Evolutionary conservation across 2,888 invertebrate species (phyloP).

Genomic region (Nephrotoma appendiculata): DNA sequence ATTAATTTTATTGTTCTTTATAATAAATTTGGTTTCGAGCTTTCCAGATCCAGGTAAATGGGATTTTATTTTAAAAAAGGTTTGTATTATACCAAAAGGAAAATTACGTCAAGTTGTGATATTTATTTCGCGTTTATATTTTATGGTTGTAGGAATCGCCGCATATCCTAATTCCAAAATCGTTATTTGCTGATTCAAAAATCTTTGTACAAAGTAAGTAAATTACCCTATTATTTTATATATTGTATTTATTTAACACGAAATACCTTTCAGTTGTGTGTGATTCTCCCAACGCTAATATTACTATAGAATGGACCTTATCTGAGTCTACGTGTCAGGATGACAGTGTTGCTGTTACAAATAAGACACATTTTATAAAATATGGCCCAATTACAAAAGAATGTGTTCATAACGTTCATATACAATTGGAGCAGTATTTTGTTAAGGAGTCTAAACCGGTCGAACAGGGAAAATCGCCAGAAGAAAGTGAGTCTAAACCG

Average conservation of each 20-base stretch:
- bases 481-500: neutral
- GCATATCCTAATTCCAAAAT: neutral
- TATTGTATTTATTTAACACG: conserved; percentile 5
- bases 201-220: conserved; percentile 52
- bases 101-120: neutral
- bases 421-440: neutral
- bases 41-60: conserved; percentile 50
- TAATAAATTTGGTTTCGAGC: neutral
- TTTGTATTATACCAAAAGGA: conserved; percentile 21
- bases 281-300: conserved; percentile 26
- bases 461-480: neutral
- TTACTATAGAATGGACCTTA: conserved; percentile 38
- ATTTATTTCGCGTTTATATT: neutral
- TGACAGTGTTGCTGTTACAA: conserved; percentile 11
- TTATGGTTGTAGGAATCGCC: neutral
- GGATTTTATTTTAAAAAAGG: conserved; percentile 44
- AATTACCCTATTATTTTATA: neutral
- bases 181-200: conserved; percentile 30
- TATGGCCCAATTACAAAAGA: neutral
- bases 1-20: neutral
- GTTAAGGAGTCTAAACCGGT: neutral
- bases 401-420: neutral
- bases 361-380: neutral
- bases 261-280: conserved; percentile 33
- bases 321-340: conserved; percentile 42